Percentiles rank a stretch among this genome's conserved stretches.
Conservation (phyloP, 2,888 invertebrate genomes). For the Cremastinae sp. region DNA sequence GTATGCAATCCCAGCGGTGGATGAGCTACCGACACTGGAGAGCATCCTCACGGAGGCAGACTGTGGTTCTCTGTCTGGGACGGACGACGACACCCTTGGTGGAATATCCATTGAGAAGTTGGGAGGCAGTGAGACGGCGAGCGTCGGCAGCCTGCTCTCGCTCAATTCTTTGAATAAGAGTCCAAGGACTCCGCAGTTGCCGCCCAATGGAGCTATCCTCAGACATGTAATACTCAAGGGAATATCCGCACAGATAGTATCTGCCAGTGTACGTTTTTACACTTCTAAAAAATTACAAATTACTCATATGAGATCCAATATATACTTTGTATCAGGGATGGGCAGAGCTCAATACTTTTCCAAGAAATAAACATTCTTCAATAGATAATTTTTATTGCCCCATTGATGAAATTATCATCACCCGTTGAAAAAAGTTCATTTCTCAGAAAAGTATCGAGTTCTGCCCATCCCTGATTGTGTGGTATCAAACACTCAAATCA, state of each 20-base stretch:
- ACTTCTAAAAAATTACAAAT: too few relatives aligned
- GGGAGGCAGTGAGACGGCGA: constrained; percentile 81
- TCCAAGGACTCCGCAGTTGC: constrained; percentile 75
- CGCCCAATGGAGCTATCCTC: constrained; percentile 85
- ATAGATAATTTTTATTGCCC: too few relatives aligned
- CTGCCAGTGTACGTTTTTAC: constrained; percentile 87
- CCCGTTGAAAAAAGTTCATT: too few relatives aligned
- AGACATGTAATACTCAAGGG: constrained; percentile 92
- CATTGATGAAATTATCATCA: too few relatives aligned
- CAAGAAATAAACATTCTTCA: too few relatives aligned
- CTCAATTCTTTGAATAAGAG: constrained; percentile 76
- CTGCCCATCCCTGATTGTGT: too few relatives aligned
- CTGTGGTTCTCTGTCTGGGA: constrained; percentile 84
- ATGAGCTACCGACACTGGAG: constrained; percentile 89
- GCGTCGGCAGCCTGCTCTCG: constrained; percentile 82
- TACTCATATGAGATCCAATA: too few relatives aligned
- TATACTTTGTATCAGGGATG: too few relatives aligned
- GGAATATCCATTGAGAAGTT: constrained; percentile 71
- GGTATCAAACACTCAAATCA: too few relatives aligned
- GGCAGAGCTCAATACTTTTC: too few relatives aligned
- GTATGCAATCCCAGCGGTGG: constrained; percentile 90
- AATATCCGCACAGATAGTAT: constrained; percentile 92
- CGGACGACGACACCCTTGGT: constrained; percentile 79
- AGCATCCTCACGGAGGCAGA: constrained; percentile 90
- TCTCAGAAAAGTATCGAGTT: too few relatives aligned